Percentiles rank a stretch among this genome's conserved stretches.
Conservation (phyloP, 2,888 invertebrate species). For the Noctua pronuba region DNA sequence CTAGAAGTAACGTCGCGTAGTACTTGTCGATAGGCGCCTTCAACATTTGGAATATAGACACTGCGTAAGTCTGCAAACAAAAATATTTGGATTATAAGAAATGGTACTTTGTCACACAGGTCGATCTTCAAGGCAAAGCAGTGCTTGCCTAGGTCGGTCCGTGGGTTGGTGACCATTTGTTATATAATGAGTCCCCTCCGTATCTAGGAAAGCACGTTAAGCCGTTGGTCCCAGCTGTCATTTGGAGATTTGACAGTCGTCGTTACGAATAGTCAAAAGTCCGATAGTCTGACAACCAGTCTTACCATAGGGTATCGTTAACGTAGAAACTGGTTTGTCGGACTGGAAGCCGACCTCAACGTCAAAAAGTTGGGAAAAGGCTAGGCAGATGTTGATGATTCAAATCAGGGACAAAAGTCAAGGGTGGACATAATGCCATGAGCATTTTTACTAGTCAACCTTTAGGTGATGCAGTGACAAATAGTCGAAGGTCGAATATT, state of each 20-base stretch:
- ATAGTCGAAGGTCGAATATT: neutral
- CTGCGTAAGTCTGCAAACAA: conserved; percentile 92
- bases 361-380: neutral
- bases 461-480: neutral
- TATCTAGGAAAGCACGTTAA: neutral
- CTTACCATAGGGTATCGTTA: neutral
- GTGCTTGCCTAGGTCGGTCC: neutral
- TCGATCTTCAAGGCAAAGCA: neutral
- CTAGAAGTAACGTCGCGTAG: conserved; percentile 93
- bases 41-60: conserved; percentile 93
- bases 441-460: neutral
- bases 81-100: neutral
- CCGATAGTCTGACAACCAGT: neutral
- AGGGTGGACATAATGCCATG: neutral
- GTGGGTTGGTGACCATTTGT: neutral
- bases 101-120: neutral
- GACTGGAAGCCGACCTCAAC: neutral
- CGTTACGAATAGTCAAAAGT: neutral
- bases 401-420: neutral
- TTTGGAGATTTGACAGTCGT: neutral
- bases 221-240: neutral
- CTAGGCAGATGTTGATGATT: neutral
- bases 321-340: neutral
- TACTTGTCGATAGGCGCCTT: conserved; percentile 94
- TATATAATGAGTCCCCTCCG: neutral